Evolutionary conservation across 2,113 vertebrate species (phyloP).

Genomic region (Atherinomorus stipes): DNA sequence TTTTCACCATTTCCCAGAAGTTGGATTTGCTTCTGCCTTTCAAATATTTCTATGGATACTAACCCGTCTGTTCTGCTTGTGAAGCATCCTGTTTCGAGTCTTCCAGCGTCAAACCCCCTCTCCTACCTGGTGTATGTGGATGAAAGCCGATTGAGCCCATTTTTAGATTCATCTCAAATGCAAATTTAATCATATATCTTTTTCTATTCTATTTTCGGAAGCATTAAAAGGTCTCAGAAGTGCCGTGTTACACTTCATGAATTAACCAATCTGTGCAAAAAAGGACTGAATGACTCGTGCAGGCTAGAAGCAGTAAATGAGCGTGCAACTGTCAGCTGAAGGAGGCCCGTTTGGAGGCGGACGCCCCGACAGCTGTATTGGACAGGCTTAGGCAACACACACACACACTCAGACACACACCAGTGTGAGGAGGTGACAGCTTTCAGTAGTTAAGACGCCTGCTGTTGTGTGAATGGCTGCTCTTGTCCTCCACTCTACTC

Average conservation of each 20-base stretch:
- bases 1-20: too few relatives aligned
- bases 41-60: too few relatives aligned
- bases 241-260: constrained; percentile 23
- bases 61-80: too few relatives aligned
- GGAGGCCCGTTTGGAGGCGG: constrained; percentile 30
- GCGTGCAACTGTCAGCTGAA: constrained; percentile 20
- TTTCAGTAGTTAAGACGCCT: constrained; percentile 55
- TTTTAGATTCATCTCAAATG: too few relatives aligned
- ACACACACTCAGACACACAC: constrained; percentile 7
- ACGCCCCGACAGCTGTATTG: constrained; percentile 62
- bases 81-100: too few relatives aligned
- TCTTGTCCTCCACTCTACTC: constrained; percentile 47
- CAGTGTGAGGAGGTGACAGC: constrained; percentile 45
- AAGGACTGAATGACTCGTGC: constrained; percentile 9
- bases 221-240: neutral
- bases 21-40: too few relatives aligned
- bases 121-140: too few relatives aligned
- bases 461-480: constrained; percentile 63
- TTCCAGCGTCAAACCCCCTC: too few relatives aligned
- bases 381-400: constrained; percentile 34
- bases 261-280: constrained; percentile 22
- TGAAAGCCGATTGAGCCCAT: too few relatives aligned
- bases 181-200: neutral
- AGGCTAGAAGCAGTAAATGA: constrained; percentile 1
- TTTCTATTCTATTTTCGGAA: constrained; percentile 8